A percentile compares a stretch with the other conserved stretches of the same genome.
These are phyloP conservation scores for Pristionchus entomophagus DNA, from an alignment of 2,888 invertebrate species.

Conservation along the genomic window DNA sequence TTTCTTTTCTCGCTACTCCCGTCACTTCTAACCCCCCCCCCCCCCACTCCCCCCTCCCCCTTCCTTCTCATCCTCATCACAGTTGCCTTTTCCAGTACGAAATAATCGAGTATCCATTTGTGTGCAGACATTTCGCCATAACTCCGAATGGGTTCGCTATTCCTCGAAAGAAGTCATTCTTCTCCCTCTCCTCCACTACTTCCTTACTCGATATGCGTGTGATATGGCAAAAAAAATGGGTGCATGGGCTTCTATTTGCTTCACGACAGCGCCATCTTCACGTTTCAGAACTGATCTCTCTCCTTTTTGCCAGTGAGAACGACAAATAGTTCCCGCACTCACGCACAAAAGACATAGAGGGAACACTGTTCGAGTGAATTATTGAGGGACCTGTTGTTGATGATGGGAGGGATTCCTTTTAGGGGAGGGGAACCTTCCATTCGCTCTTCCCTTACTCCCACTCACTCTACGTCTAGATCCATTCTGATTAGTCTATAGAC, in stretches of 20 bases:
- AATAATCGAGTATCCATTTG: not conserved
- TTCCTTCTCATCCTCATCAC: not conserved
- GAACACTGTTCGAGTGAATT: not conserved
- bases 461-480: no score
- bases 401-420: not conserved
- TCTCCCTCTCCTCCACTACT: not conserved
- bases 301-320: not conserved
- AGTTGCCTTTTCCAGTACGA: not conserved
- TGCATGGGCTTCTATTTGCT: not conserved
- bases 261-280: not conserved
- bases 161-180: not conserved
- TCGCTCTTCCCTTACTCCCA: no score
- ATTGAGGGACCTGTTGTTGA: not conserved
- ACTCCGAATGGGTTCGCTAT: not conserved
- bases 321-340: not conserved
- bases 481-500: no score
- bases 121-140: not conserved
- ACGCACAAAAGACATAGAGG: not conserved
- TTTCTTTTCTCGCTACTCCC: not conserved
- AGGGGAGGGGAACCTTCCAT: no score
- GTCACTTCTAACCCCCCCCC: conserved; percentile 11
- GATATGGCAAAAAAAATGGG: no score
- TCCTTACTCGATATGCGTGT: not conserved
- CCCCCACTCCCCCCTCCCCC: not conserved
- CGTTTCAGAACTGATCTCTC: conserved; percentile 14